Evolutionary conservation across 1,140 invertebrate species (phyloP).

Genomic region (Teleogryllus occipitalis): DNA sequence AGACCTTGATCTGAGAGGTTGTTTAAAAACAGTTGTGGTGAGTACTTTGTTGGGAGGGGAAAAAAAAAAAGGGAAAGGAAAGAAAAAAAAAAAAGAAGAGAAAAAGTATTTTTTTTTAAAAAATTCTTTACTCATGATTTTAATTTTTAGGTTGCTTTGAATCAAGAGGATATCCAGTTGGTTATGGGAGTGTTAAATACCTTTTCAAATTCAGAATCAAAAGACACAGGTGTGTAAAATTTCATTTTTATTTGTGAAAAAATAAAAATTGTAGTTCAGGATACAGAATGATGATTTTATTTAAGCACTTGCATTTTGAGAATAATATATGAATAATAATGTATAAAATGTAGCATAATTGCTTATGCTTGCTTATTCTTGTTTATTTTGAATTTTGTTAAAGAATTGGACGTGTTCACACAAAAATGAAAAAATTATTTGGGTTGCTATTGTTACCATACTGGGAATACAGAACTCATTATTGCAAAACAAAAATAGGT

Average conservation of each 20-base stretch:
- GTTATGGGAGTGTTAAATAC: neutral
- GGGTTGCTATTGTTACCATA: no score
- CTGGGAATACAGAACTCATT: no score
- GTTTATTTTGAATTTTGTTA: neutral
- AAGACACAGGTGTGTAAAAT: neutral
- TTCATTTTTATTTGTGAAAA: neutral
- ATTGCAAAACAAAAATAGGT: no score
- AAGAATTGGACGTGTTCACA: neutral
- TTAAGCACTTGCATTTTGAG: neutral
- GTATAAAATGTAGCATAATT: neutral
- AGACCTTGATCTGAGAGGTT: slow-evolving; percentile 61
- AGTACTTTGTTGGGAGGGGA: neutral
- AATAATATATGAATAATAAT: neutral
- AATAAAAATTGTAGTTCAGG: neutral
- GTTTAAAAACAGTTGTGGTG: neutral
- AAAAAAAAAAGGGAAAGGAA: no score
- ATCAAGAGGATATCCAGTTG: neutral
- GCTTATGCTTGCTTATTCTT: neutral
- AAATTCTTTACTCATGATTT: no score
- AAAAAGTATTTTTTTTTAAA: no score
- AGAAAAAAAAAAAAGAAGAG: no score
- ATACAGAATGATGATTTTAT: neutral
- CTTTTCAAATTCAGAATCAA: neutral
- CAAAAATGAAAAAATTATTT: no score
- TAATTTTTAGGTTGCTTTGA: neutral